Percentiles rank a stretch among this genome's conserved stretches.
Evolutionary conservation across 2,797 vertebrate species (phyloP).

Genomic region (Scolopax rusticola): DNA sequence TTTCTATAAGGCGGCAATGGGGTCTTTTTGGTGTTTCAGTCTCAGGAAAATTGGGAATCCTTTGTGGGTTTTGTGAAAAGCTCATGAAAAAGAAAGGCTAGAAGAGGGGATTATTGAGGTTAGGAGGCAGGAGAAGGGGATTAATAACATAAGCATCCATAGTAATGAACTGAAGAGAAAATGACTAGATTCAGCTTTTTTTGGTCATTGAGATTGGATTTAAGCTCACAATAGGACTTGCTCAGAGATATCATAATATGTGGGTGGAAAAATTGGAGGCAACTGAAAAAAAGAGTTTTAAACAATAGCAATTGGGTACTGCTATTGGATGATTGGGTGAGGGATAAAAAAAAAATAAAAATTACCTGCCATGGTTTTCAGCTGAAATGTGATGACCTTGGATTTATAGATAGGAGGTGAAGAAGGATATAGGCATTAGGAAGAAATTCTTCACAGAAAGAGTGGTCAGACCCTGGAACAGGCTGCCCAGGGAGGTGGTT

Average conservation of each 20-base stretch:
- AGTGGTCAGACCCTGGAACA: too few species aligned
- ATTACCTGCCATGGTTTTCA: not conserved
- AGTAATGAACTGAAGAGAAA: not conserved
- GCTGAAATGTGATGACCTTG: not conserved
- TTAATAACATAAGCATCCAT: not conserved
- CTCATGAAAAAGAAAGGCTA: not conserved
- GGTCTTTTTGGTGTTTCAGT: not conserved
- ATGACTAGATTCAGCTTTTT: not conserved
- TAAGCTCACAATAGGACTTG: not conserved
- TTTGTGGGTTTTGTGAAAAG: not conserved
- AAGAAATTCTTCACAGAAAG: too few species aligned
- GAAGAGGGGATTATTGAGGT: not conserved
- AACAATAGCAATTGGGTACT: not conserved
- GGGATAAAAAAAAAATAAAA: not conserved
- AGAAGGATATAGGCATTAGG: not conserved
- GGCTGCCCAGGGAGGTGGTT: too few species aligned
- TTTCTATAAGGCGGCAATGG: not conserved
- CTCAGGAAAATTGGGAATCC: not conserved
- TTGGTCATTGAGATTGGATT: not conserved
- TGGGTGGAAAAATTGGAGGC: not conserved
- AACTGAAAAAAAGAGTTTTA: not conserved
- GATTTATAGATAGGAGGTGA: not conserved
- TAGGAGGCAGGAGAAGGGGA: too few species aligned
- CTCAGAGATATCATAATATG: not conserved
- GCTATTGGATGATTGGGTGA: not conserved